Base-by-base conservation (phyloP, 1,140 invertebrate species). In the Ericerus pela region DNA sequence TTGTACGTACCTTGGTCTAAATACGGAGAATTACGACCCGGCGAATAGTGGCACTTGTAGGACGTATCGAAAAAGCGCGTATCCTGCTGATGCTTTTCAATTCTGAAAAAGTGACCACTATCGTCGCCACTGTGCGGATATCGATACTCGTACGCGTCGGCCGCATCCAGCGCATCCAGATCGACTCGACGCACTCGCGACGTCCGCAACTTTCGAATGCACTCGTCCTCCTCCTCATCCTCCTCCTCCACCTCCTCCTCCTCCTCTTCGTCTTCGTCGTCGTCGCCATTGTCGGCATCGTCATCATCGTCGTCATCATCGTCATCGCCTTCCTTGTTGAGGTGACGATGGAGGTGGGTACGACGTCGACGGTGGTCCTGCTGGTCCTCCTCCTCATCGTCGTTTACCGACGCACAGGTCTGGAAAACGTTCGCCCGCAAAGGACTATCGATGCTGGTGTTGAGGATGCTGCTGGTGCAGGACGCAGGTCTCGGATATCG, bases 1-100 rank as follows among this genome's bases (percentile, higher is more conserved):
- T n/a, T n/a, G n/a, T 24, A 20, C 41, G 4, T 24, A 47, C 41
- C 57, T 58, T 58, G 57, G 24, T 58, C 57, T 22, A 58, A 31
- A 30, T 38, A 58, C 41, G 61, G 59, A 2, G 59, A 62, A 6
- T 41, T 52, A 18, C 60, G n/a, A 58, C 33, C 60, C 20, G 11
- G n/a, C n/a, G n/a, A n/a, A n/a, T n/a, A n/a, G n/a, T n/a, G n/a
- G n/a, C n/a, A n/a, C n/a, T n/a, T n/a, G n/a, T n/a, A n/a, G n/a
- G n/a, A n/a, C n/a, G n/a, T n/a, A n/a, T n/a, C n/a, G n/a, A n/a
- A n/a, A n/a, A n/a, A n/a, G n/a, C n/a, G n/a, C n/a, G n/a, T n/a
- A 24, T 47, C 16, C 4, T 38, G 36, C 36, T 6, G 4, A 4
- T 14, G 3, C 3, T 14, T 38, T 18, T 18, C 18, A 5, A 24